A percentile compares a stretch with the other conserved stretches of the same genome.
Conservation (phyloP, 2,113 vertebrate species). For the Rhagologus leucostigma region DNA sequence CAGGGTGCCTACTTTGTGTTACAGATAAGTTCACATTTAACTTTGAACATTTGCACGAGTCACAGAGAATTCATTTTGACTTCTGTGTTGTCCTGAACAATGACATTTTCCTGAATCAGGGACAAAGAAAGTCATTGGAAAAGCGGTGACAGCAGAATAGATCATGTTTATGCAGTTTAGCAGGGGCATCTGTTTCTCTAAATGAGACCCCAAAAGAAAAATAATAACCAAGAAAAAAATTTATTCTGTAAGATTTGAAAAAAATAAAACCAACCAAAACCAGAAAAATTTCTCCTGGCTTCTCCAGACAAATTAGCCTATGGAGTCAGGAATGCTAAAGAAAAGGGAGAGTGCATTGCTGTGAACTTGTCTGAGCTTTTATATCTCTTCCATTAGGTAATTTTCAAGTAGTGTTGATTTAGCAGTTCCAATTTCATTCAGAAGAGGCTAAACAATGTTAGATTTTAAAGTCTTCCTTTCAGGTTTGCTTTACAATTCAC, state of each 20-base stretch:
- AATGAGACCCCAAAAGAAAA: not conserved
- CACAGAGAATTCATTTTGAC: not conserved
- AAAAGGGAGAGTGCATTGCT: not conserved
- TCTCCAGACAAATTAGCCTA: not conserved
- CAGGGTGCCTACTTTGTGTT: constrained; percentile 16
- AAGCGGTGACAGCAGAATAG: constrained; percentile 16
- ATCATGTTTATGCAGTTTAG: constrained; percentile 3
- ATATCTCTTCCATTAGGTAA: constrained; percentile 35
- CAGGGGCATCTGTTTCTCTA: constrained; percentile 31
- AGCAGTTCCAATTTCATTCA: constrained; percentile 54
- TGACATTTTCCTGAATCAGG: constrained; percentile 34
- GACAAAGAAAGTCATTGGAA: constrained; percentile 38
- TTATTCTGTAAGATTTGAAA: not conserved
- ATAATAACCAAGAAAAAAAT: constrained; percentile 7
- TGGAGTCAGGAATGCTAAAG: not conserved
- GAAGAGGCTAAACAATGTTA: constrained; percentile 51
- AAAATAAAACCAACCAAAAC: not conserved
- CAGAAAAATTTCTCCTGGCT: not conserved
- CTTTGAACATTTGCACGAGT: constrained; percentile 1
- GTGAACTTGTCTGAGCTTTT: constrained; percentile 11
- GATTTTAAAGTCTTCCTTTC: constrained; percentile 52
- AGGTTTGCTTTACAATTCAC: constrained; percentile 47
- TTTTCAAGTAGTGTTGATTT: constrained; percentile 64
- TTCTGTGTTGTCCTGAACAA: constrained; percentile 43
- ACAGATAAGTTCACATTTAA: constrained; percentile 25